Conservation (phyloP, 2,888 invertebrate genomes). For the Abscondita cerata region DNA sequence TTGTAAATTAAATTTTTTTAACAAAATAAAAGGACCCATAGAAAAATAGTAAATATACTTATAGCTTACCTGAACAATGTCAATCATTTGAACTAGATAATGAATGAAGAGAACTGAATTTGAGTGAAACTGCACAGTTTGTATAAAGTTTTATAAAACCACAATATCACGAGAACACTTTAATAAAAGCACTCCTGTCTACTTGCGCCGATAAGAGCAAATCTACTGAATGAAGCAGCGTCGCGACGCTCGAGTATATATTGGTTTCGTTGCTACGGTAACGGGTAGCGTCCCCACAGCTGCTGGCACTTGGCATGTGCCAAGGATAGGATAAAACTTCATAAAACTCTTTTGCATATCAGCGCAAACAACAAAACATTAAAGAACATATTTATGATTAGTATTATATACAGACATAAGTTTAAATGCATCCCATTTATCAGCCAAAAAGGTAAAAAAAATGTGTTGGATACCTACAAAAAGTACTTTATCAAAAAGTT, state of each 20-base stretch:
- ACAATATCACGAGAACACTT: constrained; percentile 19
- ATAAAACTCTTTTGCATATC: neutral
- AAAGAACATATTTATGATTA: too few species aligned
- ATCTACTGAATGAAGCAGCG: constrained; percentile 51
- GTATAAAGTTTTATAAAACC: constrained; percentile 10
- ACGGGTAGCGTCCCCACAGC: constrained; percentile 43
- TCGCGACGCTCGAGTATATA: constrained; percentile 54
- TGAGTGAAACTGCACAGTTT: neutral
- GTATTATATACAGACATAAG: too few species aligned
- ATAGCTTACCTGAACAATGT: constrained; percentile 10
- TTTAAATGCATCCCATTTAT: too few species aligned
- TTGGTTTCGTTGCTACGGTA: constrained; percentile 50
- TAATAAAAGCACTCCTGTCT: constrained; percentile 16
- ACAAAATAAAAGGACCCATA: too few species aligned
- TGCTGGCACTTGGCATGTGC: constrained; percentile 37
- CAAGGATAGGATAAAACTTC: constrained; percentile 35
- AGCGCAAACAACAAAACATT: too few species aligned
- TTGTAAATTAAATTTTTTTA: neutral
- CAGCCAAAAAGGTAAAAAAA: too few species aligned
- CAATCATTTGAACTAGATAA: neutral
- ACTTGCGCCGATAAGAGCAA: constrained; percentile 22
- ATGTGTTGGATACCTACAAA: too few species aligned
- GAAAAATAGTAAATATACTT: too few species aligned
- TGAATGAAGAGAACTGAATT: neutral
- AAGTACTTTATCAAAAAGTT: too few species aligned